Evolutionary conservation across 1,140 invertebrate species (phyloP).

Genomic region (Spodoptera frugiperda): DNA sequence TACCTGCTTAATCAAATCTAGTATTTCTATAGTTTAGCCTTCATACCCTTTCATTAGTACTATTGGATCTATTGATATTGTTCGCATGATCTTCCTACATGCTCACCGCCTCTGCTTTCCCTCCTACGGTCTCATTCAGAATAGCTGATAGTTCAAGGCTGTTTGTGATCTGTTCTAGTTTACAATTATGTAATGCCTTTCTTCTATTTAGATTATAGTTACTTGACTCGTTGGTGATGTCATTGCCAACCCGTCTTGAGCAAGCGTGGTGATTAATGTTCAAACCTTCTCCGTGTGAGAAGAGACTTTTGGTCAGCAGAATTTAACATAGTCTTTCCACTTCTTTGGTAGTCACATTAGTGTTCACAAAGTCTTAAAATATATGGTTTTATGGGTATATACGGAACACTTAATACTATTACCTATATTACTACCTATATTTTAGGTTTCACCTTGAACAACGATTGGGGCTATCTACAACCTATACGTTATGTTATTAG

Average conservation of each 20-base stretch:
- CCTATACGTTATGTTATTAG: background rate
- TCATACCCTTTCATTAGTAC: background rate
- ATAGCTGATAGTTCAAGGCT: conserved; percentile 10
- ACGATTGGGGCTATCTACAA: conserved; percentile 12
- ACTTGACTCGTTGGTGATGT: too few species aligned
- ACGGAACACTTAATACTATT: too few species aligned
- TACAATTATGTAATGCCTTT: background rate
- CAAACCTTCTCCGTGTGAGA: too few species aligned
- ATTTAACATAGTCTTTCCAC: too few species aligned
- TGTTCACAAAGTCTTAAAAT: background rate
- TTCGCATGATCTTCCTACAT: conserved; percentile 19
- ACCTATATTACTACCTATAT: background rate
- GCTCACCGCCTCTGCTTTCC: background rate
- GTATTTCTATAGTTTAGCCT: background rate
- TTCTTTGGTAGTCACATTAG: too few species aligned
- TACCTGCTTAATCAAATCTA: background rate
- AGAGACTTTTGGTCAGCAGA: too few species aligned
- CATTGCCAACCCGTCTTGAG: too few species aligned
- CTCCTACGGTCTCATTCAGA: conserved; percentile 1
- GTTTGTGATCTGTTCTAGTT: too few species aligned
- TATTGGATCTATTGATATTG: background rate
- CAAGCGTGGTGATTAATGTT: too few species aligned
- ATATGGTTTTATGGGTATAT: background rate
- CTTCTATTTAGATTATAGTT: background rate
- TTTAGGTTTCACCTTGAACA: background rate